Evolutionary conservation across 2,888 invertebrate species (phyloP), one percentile per base, ranked within the genome.

Genomic region (Hypercompe scribonia): DNA sequence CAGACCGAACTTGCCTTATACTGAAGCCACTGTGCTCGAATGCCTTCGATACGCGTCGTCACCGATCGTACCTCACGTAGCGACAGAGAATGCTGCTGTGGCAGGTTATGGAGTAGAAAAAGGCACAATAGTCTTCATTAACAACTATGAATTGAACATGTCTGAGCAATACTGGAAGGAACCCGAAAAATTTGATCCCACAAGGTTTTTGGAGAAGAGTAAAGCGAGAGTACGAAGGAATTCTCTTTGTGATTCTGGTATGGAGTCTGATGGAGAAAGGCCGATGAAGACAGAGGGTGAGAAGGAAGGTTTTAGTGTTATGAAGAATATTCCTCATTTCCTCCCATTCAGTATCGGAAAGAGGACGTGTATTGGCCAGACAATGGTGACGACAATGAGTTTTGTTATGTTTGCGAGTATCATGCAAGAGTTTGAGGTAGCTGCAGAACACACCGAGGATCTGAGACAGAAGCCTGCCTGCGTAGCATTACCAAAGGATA

Each of bases 61-160:
- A 0, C 98, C 99, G 0, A 98, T 99, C 74, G 98, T 99, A 0
- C 99, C 99, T 0, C 98, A 98, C 87, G 98, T 98, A 0, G 98
- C 98, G 0, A 98, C 97, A 0, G 96, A 97, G 83, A 97, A 98
- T 85, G 97, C 97, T 0, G 95, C 96, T 1, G 96, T 99, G 10
- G 96, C 97, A 64, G 98, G 97, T 0, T 97, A 96, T 85, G 96
- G 96, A 0, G 96, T 98, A 0, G 96, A 97, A 68, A 97, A 97
- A 86, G 98, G 97, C 0, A 98, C 98, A 0, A 96, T 98, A 71
- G 96, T 98, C 0, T 97, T 98, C 87, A 97, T 98, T 36, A 98
- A 98, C 87, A 98, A 98, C 87, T 98, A 97, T 89, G 97, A 97
- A 79, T 89, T 98, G 31, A 98, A 98, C 88, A 96, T 96, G 46